These are phyloP conservation scores for Ammodramus savannarum DNA, from an alignment of 2,113 vertebrate species.

Conservation along the genomic window DNA sequence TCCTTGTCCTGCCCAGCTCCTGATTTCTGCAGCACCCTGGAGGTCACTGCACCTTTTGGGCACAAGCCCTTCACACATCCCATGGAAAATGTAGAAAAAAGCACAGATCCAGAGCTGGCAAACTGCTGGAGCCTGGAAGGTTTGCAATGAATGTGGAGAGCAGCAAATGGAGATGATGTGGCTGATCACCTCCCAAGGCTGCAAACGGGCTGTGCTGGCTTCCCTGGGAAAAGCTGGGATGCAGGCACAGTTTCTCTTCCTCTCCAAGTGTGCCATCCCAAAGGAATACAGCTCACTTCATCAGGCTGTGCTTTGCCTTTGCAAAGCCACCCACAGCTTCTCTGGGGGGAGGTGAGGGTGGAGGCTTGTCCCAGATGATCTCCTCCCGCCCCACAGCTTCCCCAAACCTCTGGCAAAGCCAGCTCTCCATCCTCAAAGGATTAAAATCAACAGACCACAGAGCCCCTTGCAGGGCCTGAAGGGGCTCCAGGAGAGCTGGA, in stretches of 20 bases:
- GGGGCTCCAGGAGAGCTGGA: neutral
- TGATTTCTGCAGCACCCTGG: neutral
- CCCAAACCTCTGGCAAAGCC: neutral
- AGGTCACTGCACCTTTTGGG: fast-evolving
- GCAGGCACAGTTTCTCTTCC: neutral
- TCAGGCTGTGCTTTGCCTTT: neutral
- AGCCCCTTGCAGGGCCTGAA: neutral
- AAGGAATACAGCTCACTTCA: neutral
- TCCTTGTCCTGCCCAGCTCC: neutral
- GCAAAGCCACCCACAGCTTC: neutral
- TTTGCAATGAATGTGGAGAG: neutral
- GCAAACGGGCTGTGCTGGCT: neutral
- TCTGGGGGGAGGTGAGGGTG: neutral
- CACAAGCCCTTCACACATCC: neutral
- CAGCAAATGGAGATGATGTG: neutral
- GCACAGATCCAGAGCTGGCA: fast-evolving
- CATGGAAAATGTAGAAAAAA: fast-evolving
- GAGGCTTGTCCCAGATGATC: neutral
- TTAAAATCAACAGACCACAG: neutral
- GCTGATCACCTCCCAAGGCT: neutral
- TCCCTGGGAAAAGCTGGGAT: neutral
- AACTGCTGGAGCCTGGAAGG: neutral
- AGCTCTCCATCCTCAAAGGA: neutral
- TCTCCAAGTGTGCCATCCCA: neutral
- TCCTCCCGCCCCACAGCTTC: neutral